Base-by-base conservation (phyloP, 1,140 invertebrate genomes). In the Hylaeus anthracinus region DNA sequence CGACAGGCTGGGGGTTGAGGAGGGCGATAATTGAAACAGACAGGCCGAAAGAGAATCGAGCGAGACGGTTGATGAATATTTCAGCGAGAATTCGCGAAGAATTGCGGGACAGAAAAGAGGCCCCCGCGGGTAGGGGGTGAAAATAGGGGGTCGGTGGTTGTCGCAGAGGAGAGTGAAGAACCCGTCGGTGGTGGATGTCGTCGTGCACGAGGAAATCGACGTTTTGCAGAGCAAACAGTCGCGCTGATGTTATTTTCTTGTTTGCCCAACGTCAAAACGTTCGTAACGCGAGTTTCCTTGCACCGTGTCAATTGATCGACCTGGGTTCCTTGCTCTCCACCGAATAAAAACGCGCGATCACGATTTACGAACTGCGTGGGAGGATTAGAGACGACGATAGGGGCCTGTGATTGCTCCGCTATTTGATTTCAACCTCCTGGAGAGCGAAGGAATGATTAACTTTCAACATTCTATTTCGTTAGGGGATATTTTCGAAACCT, bases 171-270 rank as follows among this genome's bases (percentile, higher is more conserved):
- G 45, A 9, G 45, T 1, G 65, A 51, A 26, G 41, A 43, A 84
- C 67, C 6, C 60, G 2, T 53, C 53, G 12, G 1, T 45, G 39
- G n/a, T 53, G 9, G 12, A 70, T 83, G 64, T 70, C 43, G 60
- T 41, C 45, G 3, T 65, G 55, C 51, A 5, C 14, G n/a, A 39
- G 43, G 41, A 43, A 79, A 70, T 79, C 69, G 64, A 79, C 53
- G 51, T 43, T 63, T 77, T 41, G 43, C 41, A 51, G 65, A 12
- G 45, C 41, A 78, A 73, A 83, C 63, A 72, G 69, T 56, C 4
- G n/a, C n/a, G 45, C 37, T 41, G 51, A 61, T 55, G 56, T 83
- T 84, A 82, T 72, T 84, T 41, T 60, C 58, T 72, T 60, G 43
- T 78, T 77, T 83, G 55, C 41, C 3, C 72, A 39, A 71, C 10